Conservation (phyloP, 1,140 invertebrate genomes). For the Ooceraea biroi region DNA sequence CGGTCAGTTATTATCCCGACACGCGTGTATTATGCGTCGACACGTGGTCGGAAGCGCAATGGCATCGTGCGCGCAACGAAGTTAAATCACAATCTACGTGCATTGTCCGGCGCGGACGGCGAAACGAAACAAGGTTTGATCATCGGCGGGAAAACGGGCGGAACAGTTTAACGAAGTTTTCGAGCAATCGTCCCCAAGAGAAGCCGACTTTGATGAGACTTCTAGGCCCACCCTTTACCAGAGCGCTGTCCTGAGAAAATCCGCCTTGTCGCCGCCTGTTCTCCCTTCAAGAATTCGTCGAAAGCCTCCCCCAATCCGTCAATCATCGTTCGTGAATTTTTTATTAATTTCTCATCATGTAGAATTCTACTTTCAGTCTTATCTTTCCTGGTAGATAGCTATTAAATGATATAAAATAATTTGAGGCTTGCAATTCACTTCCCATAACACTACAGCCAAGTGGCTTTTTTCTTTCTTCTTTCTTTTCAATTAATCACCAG, state of each 20-base stretch:
- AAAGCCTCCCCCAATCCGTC: not conserved
- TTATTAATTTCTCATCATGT: too few species aligned
- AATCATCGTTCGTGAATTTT: not conserved
- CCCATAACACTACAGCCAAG: too few species aligned
- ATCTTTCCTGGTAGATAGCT: too few species aligned
- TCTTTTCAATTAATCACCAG: slow-evolving; percentile 31
- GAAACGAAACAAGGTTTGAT: slow-evolving; percentile 44
- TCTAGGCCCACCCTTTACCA: slow-evolving; percentile 31
- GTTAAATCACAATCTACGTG: slow-evolving; percentile 73
- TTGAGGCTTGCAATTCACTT: too few species aligned
- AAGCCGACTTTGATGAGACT: slow-evolving; percentile 51
- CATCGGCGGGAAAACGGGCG: slow-evolving; percentile 20
- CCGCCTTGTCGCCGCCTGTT: not conserved
- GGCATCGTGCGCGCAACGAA: slow-evolving; percentile 59
- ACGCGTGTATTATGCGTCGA: slow-evolving; percentile 71
- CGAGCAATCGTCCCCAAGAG: slow-evolving; percentile 37
- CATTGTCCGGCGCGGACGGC: slow-evolving; percentile 57
- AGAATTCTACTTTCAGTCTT: too few species aligned
- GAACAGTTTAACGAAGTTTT: slow-evolving; percentile 50
- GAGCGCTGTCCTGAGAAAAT: slow-evolving; percentile 7
- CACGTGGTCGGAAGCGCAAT: slow-evolving; percentile 74
- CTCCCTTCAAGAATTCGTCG: not conserved
- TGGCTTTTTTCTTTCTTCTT: not conserved
- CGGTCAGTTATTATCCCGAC: slow-evolving; percentile 65
- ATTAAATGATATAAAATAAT: too few species aligned